Base-by-base conservation (phyloP, 2,113 vertebrate species). In the Malurus alboscapulatus region DNA sequence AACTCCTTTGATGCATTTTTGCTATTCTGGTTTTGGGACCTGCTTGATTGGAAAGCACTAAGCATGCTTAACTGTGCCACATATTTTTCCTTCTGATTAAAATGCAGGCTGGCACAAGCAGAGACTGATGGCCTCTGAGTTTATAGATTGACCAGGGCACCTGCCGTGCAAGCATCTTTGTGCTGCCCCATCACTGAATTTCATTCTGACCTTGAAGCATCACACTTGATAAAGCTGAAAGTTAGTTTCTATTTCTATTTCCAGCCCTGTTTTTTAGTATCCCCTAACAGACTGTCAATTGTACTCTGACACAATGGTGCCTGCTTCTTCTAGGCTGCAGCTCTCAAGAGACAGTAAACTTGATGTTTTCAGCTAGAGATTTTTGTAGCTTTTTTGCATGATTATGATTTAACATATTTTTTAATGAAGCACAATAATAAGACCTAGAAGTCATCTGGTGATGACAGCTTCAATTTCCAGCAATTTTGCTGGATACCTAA, bases 101-200 rank as follows among this genome's bases (percentile, higher is more conserved):
- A 96, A 90, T 95, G 92, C 93, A 88, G 94, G 58, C 84, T 96
- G 92, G 95, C 95, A 96, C 91, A 93, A 94, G 92, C 77, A 79
- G 77, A 96, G 95, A 93, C 92, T 93, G 95, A 96, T 95, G 95
- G 95, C 94, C 94, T 94, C 96, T 95, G 94, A 96, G 93, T 96
- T 96, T 96, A 96, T 96, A 94, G 96, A 96, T 95, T 96, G 96
- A 96, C 96, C 93, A 95, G 95, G 93, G 96, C 93, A 96, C 91
- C 93, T 96, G 96, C 96, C 94, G 75, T 96, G 96, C 96, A 96
- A 96, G 96, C 96, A 96, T 96, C 95, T 96, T 96, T 96, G 88
- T 92, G 92, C 93, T 96, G 93, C 92, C 96, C 96, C 96, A 94
- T 95, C 96, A 94, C 95, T 96, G 96, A 95, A 96, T 96, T 95